Conservation (phyloP, 2,113 vertebrate genomes). For the Misgurnus anguillicaudatus region DNA sequence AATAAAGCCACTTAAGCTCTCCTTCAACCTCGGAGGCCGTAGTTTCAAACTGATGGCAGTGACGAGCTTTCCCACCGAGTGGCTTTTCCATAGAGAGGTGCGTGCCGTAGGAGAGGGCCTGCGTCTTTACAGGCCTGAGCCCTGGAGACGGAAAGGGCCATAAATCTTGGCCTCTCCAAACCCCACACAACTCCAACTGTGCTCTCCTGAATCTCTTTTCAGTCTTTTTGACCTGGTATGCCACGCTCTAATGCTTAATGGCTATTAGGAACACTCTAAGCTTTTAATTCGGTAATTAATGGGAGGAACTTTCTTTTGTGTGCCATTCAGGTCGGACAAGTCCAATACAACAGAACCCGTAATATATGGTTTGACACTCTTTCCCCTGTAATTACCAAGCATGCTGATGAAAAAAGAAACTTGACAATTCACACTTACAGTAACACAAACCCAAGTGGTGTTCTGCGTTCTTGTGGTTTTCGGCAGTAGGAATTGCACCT, state of each 20-base stretch:
- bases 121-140: constrained; percentile 66
- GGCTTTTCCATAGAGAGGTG: constrained; percentile 63
- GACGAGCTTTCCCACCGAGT: constrained; percentile 63
- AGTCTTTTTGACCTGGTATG: constrained; percentile 33
- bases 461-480: constrained; percentile 29
- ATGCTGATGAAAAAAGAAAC: constrained; percentile 3
- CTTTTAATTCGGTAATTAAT: constrained; percentile 7
- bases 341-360: constrained; percentile 14
- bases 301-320: constrained; percentile 19
- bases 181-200: constrained; percentile 32
- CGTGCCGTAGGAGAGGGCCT: constrained; percentile 60
- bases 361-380: constrained; percentile 1
- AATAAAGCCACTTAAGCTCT: constrained; percentile 24
- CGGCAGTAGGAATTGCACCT: constrained; percentile 7
- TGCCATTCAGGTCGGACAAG: constrained; percentile 1
- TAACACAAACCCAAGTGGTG: constrained; percentile 3
- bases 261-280: constrained; percentile 35
- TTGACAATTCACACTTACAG: background rate
- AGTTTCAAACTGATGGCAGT: constrained; percentile 51
- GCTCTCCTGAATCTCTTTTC: constrained; percentile 14
- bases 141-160: constrained; percentile 57
- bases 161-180: constrained; percentile 48
- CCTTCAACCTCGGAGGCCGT: constrained; percentile 36
- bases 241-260: constrained; percentile 50
- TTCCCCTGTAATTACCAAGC: constrained; percentile 11